phyloP scores from a whole-genome alignment of 2,888 invertebrate genomes.

The Gymnosoma rotundatum region DNA sequence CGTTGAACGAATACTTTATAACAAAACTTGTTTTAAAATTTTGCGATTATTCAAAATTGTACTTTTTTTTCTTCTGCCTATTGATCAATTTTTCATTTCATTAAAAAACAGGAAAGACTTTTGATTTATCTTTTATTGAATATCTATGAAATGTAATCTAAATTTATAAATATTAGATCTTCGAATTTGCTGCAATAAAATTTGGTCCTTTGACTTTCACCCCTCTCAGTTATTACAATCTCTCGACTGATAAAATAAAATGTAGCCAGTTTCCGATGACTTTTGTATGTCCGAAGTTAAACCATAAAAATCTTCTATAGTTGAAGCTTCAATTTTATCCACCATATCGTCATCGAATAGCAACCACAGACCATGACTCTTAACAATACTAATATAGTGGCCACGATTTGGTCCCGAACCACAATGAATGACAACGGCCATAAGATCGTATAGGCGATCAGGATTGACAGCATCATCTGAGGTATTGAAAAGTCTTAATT shows the following conservation, averaged over 20 bases:
- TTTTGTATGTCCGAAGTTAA: slow-evolving; percentile 99
- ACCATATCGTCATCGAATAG: slow-evolving; percentile 99
- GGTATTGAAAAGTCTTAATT: slow-evolving; percentile 98
- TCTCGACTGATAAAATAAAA: slow-evolving; percentile 98
- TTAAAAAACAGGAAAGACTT: too few species aligned
- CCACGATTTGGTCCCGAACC: slow-evolving; percentile 99
- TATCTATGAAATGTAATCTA: too few species aligned
- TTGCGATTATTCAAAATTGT: too few species aligned
- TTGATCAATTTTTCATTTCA: too few species aligned
- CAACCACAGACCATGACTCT: slow-evolving; percentile 99
- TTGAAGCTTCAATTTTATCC: slow-evolving; percentile 99
- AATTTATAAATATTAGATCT: too few species aligned
- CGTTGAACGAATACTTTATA: too few species aligned
- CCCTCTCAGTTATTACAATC: slow-evolving; percentile 84
- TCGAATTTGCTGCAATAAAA: too few species aligned
- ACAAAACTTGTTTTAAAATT: too few species aligned
- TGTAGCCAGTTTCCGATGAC: slow-evolving; percentile 99
- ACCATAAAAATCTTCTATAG: slow-evolving; percentile 99
- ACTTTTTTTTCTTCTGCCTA: too few species aligned
- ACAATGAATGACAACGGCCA: slow-evolving; percentile 99
- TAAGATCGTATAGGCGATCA: slow-evolving; percentile 98
- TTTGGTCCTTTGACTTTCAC: too few species aligned
- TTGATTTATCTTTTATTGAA: too few species aligned
- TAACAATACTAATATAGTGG: slow-evolving; percentile 99
- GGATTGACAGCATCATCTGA: slow-evolving; percentile 99